Evolutionary conservation across 64 coral and sea anemone species (phyloP).

Genomic region (Exaiptasia diaphana): DNA sequence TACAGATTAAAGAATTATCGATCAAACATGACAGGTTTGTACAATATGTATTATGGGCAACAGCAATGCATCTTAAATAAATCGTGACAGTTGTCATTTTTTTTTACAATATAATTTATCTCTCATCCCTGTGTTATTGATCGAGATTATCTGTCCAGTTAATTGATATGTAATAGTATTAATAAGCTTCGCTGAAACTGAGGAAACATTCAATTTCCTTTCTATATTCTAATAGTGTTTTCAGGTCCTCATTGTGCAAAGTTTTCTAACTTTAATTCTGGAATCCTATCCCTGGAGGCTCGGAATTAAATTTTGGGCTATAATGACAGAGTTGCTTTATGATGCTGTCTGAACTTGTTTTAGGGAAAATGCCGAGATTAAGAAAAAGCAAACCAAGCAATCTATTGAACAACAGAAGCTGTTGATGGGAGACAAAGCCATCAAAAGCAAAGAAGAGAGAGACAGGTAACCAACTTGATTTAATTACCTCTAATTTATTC

Average conservation of each 20-base stretch:
- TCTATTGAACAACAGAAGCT: conserved; percentile 64
- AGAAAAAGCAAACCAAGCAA: conserved; percentile 74
- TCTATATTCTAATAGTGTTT: neutral
- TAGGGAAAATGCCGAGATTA: conserved; percentile 76
- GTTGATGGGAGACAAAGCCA: conserved; percentile 52
- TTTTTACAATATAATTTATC: too few species aligned
- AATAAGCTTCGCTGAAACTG: neutral
- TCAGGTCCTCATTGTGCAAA: too few species aligned
- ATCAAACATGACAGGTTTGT: conserved; percentile 80
- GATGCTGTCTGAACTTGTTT: too few species aligned
- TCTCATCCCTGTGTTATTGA: neutral
- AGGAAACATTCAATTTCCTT: neutral
- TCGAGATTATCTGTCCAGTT: neutral
- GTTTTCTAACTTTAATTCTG: too few species aligned
- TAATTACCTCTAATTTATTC: neutral
- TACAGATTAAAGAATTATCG: conserved; percentile 64
- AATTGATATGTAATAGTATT: neutral
- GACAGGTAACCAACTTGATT: conserved; percentile 59
- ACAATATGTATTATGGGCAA: neutral
- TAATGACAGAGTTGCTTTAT: too few species aligned
- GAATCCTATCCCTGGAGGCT: too few species aligned
- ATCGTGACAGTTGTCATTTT: neutral
- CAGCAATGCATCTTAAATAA: neutral
- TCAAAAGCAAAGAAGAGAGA: conserved; percentile 72
- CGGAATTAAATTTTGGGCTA: too few species aligned